Base-by-base conservation (phyloP, 1,140 invertebrate genomes). In the Trachelipus rathkii region DNA sequence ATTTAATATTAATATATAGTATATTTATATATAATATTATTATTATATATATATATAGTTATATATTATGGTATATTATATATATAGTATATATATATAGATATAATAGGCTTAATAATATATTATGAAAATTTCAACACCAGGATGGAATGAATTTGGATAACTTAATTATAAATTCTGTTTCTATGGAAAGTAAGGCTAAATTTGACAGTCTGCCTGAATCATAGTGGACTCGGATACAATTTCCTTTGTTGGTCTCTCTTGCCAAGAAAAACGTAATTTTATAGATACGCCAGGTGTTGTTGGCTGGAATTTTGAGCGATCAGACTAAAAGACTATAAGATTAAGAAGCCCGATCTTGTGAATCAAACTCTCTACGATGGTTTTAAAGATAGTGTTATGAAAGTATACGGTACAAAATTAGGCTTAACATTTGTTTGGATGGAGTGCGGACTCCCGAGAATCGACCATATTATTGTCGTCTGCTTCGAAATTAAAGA, bases 401-500 rank as follows among this genome's bases (percentile, higher is more conserved):
- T 60, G 19, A 60, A 60, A 60, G 8, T 60, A 19, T 60, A 15
- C 33, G n/a, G n/a, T n/a, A 33, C 33, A 33, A 33, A 33, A 33
- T 2, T 60, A 60, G 50, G 50, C 50, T 19, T 8, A 60, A 60
- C 50, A 60, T 60, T 60, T 60, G 50, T 60, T 60, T 60, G 50
- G 50, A 60, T 60, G 50, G 50, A 60, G 50, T 60, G 11, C 50
- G 19, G 50, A 60, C 50, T 60, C 50, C 50, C 50, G 19, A 60
- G 50, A 60, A 60, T 19, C 19, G 50, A 60, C 11, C 50, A 60
- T 60, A 60, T 60, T 60, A 15, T 60, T 13, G 50, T 60, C 50
- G 50, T 60, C 50, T 60, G 50, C 50, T 60, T 60, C 50, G 50
- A n/a, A n/a, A n/a, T n/a, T n/a, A n/a, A n/a, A n/a, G n/a, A n/a